Conservation (phyloP, 2,113 vertebrate species). For the Microtus pennsylvanicus region DNA sequence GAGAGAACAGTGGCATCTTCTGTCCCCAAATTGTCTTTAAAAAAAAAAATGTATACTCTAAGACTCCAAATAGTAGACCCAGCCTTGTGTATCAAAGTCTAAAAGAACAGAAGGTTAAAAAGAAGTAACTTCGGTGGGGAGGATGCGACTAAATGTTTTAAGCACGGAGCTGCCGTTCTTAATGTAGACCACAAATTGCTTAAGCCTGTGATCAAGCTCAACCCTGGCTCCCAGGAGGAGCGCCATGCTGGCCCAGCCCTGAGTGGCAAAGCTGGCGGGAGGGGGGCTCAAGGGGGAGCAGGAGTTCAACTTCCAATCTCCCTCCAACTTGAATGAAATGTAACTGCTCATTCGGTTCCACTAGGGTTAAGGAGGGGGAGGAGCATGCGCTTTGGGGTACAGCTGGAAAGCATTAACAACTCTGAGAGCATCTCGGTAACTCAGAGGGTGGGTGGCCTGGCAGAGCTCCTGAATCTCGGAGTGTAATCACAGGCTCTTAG, state of each 20-base stretch:
- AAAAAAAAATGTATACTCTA: neutral
- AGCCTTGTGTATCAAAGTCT: constrained; percentile 20
- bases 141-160: constrained; percentile 52
- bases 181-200: constrained; percentile 54
- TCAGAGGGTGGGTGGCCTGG: constrained; percentile 81
- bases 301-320: neutral
- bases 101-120: constrained; percentile 65
- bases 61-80: constrained; percentile 35
- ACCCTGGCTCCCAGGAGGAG: constrained; percentile 7
- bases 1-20: neutral
- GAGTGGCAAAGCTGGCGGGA: neutral
- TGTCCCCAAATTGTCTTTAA: neutral
- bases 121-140: constrained; percentile 37
- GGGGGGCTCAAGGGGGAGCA: neutral
- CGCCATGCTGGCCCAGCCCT: neutral
- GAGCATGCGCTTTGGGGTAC: neutral
- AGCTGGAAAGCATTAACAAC: constrained; percentile 80
- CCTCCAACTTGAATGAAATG: neutral
- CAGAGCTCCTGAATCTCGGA: constrained; percentile 47
- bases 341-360: neutral
- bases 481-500: constrained; percentile 61
- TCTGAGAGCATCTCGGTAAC: constrained; percentile 62
- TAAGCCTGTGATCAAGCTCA: constrained; percentile 49
- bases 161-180: constrained; percentile 32
- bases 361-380: constrained; percentile 57